These are phyloP conservation scores for Sarcophaga caerulescens DNA, from an alignment of 2,888 invertebrate species.

Conservation along the genomic window DNA sequence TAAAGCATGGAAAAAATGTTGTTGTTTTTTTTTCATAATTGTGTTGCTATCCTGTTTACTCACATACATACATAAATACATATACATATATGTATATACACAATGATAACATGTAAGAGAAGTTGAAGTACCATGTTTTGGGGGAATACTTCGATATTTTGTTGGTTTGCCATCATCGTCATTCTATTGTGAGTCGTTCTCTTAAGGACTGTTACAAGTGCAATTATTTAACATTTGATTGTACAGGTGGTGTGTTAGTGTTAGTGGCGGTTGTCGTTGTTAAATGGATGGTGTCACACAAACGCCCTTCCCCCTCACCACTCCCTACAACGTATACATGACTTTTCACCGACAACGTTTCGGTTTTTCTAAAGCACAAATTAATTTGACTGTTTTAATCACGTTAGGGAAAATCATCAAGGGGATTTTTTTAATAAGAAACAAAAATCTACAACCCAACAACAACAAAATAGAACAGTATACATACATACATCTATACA, in stretches of 20 bases:
- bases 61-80: background rate
- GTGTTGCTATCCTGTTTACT: background rate
- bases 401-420: constrained; percentile 10
- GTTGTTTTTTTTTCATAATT: background rate
- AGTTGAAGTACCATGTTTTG: background rate
- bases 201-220: constrained; percentile 52
- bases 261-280: constrained; percentile 3
- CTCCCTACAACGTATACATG: background rate
- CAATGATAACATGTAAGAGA: background rate
- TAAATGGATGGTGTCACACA: constrained; percentile 6
- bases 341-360: background rate
- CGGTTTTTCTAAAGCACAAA: constrained; percentile 29
- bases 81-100: background rate
- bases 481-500: no score
- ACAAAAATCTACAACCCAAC: background rate
- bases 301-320: background rate
- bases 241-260: background rate
- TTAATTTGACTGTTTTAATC: constrained; percentile 31
- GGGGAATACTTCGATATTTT: constrained; percentile 18
- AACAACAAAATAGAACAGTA: no score
- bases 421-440: constrained; percentile 7
- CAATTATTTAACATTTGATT: constrained; percentile 58
- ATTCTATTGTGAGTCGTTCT: constrained; percentile 5
- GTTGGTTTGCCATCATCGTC: constrained; percentile 14
- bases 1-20: background rate